A percentile compares a stretch with the other conserved stretches of the same genome.
These are phyloP conservation scores for Staurois parvus DNA, from an alignment of 2,797 vertebrate species.

Conservation along the genomic window DNA sequence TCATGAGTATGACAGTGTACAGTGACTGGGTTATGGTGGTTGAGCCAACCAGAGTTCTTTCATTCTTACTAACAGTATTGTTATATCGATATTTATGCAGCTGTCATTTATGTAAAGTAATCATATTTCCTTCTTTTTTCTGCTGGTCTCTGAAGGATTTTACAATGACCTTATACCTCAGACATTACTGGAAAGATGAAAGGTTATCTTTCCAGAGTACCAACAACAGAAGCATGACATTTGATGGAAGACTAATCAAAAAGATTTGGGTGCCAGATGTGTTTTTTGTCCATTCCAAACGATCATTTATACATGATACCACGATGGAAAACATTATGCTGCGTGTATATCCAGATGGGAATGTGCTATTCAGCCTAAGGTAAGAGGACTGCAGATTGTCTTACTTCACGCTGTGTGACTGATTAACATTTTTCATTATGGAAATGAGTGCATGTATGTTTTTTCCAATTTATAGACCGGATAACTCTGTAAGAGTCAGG, in stretches of 20 bases:
- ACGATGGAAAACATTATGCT: slow-evolving; percentile 93
- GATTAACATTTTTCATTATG: background rate
- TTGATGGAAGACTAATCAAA: slow-evolving; percentile 88
- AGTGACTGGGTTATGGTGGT: too few relatives aligned
- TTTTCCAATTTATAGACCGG: background rate
- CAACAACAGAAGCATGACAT: slow-evolving; percentile 92
- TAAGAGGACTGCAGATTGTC: slow-evolving; percentile 65
- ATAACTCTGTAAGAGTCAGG: background rate
- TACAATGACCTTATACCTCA: slow-evolving; percentile 93
- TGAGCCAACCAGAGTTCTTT: too few relatives aligned
- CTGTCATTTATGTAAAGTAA: background rate
- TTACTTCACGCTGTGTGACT: background rate
- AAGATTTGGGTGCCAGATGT: slow-evolving; percentile 96
- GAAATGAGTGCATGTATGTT: background rate
- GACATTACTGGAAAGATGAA: slow-evolving; percentile 95
- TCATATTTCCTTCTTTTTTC: slow-evolving; percentile 53
- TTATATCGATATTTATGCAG: too few relatives aligned
- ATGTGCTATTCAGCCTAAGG: slow-evolving; percentile 91
- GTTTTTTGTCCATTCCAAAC: slow-evolving; percentile 93
- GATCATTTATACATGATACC: slow-evolving; percentile 92
- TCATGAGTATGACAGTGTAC: too few relatives aligned
- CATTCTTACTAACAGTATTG: too few relatives aligned
- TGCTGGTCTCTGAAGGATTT: slow-evolving; percentile 81
- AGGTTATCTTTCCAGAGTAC: slow-evolving; percentile 89
- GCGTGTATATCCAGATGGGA: slow-evolving; percentile 86